Evolutionary conservation across 2,113 vertebrate species (phyloP).

Genomic region (Lota lota): DNA sequence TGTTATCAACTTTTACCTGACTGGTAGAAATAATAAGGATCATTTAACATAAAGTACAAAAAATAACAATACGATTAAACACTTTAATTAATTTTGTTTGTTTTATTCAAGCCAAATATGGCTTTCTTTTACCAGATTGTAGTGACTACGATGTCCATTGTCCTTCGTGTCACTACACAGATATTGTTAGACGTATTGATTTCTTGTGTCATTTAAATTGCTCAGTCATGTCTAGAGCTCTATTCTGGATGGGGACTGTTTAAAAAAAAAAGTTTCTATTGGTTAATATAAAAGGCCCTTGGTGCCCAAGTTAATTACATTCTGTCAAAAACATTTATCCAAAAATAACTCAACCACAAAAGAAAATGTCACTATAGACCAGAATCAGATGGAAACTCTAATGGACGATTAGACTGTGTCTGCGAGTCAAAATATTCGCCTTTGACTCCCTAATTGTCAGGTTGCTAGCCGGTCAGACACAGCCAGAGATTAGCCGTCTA

Average conservation of each 20-base stretch:
- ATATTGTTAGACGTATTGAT: too few relatives aligned
- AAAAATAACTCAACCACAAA: not conserved
- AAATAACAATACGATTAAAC: too few relatives aligned
- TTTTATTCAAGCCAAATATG: too few relatives aligned
- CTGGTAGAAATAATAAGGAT: too few relatives aligned
- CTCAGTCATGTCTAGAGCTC: not conserved
- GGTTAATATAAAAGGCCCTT: not conserved
- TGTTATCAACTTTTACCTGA: too few relatives aligned
- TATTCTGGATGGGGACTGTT: not conserved
- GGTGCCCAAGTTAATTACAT: too few relatives aligned
- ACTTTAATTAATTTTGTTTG: too few relatives aligned
- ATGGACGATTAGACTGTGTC: slow-evolving; percentile 10
- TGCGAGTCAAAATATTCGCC: slow-evolving; percentile 30
- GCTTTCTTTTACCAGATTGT: too few relatives aligned
- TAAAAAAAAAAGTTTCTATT: not conserved
- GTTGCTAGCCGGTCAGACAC: slow-evolving; percentile 38
- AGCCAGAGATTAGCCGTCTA: slow-evolving; percentile 59
- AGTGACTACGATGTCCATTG: too few relatives aligned
- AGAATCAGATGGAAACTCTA: not conserved
- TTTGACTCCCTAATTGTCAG: slow-evolving; percentile 38
- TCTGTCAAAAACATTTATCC: too few relatives aligned
- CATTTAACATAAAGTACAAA: too few relatives aligned
- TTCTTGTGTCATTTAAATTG: not conserved
- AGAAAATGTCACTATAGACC: not conserved
- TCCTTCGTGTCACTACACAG: too few relatives aligned